Conservation (phyloP, 30 jellyfish, hydroid and myxozoan genomes). For the Cassiopea andromeda region DNA sequence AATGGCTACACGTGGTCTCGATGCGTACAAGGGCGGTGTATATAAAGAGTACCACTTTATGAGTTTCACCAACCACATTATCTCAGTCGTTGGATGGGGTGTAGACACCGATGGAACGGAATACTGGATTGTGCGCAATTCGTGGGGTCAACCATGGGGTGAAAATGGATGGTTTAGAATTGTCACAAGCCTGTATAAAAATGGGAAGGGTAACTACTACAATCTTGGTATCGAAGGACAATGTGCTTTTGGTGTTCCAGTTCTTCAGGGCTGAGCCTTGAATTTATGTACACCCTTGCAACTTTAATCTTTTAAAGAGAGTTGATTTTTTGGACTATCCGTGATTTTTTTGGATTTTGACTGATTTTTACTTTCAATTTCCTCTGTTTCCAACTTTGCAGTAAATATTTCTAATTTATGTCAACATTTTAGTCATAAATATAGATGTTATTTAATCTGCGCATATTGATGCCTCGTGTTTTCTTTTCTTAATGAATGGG, state of each 20-base stretch:
- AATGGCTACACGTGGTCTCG: conserved; percentile 86
- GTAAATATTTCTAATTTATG: no score
- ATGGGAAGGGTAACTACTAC: conserved; percentile 77
- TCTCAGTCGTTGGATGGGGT: conserved; percentile 93
- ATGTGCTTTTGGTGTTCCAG: conserved; percentile 92
- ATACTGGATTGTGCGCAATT: conserved; percentile 89
- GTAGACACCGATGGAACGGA: conserved; percentile 90
- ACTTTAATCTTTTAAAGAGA: no score
- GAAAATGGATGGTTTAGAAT: conserved; percentile 85
- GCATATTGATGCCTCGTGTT: no score
- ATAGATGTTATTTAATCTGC: no score
- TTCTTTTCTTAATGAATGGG: no score
- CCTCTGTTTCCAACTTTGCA: no score
- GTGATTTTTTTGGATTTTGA: no score
- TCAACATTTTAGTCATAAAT: no score
- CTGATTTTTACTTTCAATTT: no score
- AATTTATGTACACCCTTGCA: no score
- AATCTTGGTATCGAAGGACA: conserved; percentile 81
- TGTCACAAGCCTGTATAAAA: conserved; percentile 79
- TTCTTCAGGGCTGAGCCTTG: conserved; percentile 2
- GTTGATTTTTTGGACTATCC: no score
- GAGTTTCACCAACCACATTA: conserved; percentile 57
- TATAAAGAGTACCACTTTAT: conserved; percentile 63
- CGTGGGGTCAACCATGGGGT: conserved; percentile 99
- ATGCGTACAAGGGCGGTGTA: conserved; percentile 78